These are phyloP conservation scores for Leptobrachium ailaonicum DNA, from an alignment of 2,113 vertebrate species.

Conservation along the genomic window DNA sequence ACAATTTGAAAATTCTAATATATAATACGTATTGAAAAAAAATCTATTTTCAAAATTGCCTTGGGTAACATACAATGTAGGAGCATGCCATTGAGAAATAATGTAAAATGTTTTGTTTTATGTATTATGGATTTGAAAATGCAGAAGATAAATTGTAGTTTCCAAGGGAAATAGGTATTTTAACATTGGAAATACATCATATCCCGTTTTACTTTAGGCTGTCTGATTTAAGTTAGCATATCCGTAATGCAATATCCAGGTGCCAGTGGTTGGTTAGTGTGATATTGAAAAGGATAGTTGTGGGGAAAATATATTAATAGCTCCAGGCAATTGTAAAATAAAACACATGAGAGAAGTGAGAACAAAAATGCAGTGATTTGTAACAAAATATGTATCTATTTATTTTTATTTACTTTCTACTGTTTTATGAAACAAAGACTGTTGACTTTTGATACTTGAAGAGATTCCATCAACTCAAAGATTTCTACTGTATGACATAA, in stretches of 20 bases:
- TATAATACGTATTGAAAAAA: background rate
- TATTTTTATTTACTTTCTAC: too few species aligned
- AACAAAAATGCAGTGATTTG: too few species aligned
- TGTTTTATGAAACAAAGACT: too few species aligned
- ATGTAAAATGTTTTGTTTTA: constrained; percentile 6
- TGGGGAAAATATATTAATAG: background rate
- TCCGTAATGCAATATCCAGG: background rate
- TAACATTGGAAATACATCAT: constrained; percentile 8
- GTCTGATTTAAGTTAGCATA: background rate
- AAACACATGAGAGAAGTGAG: too few species aligned
- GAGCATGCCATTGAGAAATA: constrained; percentile 1
- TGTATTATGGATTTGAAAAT: constrained; percentile 17
- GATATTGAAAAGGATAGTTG: background rate
- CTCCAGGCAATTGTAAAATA: too few species aligned
- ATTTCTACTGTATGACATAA: too few species aligned
- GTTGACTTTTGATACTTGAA: too few species aligned
- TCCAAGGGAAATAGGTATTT: background rate
- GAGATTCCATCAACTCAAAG: too few species aligned
- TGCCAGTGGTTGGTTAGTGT: background rate
- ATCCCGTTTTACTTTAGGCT: background rate
- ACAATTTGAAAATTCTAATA: background rate
- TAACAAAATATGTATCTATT: too few species aligned
- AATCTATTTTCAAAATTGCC: constrained; percentile 5
- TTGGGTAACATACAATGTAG: background rate
- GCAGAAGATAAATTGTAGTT: background rate